Percentiles rank a stretch among this genome's conserved stretches.
Conservation (phyloP, 1,140 invertebrate genomes). For the Nephila pilipes region DNA sequence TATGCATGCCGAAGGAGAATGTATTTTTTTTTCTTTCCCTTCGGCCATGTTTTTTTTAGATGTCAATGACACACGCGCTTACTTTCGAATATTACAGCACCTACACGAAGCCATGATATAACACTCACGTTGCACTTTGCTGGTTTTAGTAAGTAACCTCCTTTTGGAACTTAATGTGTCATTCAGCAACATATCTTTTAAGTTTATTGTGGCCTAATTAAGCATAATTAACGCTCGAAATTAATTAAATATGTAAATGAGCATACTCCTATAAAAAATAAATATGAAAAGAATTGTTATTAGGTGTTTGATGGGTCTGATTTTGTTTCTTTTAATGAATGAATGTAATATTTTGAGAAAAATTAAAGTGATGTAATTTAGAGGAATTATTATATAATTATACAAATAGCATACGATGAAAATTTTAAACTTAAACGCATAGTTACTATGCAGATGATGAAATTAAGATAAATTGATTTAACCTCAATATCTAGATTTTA, state of each 20-base stretch:
- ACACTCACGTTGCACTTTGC: not conserved
- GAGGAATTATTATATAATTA: no score
- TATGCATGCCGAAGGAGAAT: slow-evolving; percentile 59
- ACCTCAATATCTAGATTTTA: no score
- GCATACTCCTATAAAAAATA: not conserved
- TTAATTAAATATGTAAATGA: not conserved
- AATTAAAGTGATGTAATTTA: no score
- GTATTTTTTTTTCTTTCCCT: not conserved
- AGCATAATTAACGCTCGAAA: not conserved
- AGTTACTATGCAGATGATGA: no score
- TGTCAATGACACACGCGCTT: slow-evolving; percentile 58
- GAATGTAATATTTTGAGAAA: no score
- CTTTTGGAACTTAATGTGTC: not conserved
- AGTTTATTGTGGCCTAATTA: not conserved
- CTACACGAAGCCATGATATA: not conserved
- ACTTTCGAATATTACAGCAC: slow-evolving; percentile 52
- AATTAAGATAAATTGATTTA: no score
- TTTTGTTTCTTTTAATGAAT: no score
- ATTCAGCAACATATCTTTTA: not conserved
- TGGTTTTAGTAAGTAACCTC: not conserved
- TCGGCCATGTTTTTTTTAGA: slow-evolving; percentile 42
- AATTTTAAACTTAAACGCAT: no score
- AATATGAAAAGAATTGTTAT: not conserved
- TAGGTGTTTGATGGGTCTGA: no score
- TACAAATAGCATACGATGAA: no score